These are phyloP conservation scores for Micropterix aruncella DNA, from an alignment of 2,888 invertebrate species.

Conservation along the genomic window DNA sequence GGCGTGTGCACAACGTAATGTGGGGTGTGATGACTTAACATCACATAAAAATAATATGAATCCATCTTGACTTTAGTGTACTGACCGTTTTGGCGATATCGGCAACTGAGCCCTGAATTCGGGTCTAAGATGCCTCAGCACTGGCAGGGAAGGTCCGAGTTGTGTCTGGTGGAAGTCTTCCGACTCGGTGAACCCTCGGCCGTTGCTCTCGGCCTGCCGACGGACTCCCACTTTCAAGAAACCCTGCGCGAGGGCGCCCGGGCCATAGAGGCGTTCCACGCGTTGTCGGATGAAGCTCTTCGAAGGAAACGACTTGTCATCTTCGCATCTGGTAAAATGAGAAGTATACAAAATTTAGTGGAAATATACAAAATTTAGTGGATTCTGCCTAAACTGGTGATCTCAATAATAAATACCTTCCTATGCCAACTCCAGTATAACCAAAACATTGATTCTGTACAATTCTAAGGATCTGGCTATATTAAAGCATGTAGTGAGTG, in stretches of 20 bases:
- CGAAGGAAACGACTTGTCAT: constrained; percentile 30
- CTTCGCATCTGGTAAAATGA: background rate
- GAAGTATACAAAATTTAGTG: too few relatives aligned
- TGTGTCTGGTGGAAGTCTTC: constrained; percentile 24
- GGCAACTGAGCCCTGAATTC: constrained; percentile 78
- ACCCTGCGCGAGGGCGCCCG: constrained; percentile 73
- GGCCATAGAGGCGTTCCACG: constrained; percentile 78
- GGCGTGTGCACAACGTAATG: too few relatives aligned
- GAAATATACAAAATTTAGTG: too few relatives aligned
- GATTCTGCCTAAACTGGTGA: too few relatives aligned
- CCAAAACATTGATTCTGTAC: too few relatives aligned
- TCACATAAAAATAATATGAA: too few relatives aligned
- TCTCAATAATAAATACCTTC: too few relatives aligned
- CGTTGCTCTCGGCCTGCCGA: constrained; percentile 29
- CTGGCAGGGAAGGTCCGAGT: constrained; percentile 44
- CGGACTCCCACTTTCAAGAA: constrained; percentile 61
- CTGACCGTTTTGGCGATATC: constrained; percentile 43
- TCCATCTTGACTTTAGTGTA: too few relatives aligned
- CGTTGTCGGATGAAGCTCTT: constrained; percentile 79
- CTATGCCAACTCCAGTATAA: too few relatives aligned
- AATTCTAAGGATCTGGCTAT: too few relatives aligned
- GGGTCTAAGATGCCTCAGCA: constrained; percentile 67
- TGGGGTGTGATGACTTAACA: too few relatives aligned
- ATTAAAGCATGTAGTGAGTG: too few relatives aligned
- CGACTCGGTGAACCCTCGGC: constrained; percentile 18